phyloP scores from a whole-genome alignment of 2,888 invertebrate genomes.

The Lepidochrysops patricia region DNA sequence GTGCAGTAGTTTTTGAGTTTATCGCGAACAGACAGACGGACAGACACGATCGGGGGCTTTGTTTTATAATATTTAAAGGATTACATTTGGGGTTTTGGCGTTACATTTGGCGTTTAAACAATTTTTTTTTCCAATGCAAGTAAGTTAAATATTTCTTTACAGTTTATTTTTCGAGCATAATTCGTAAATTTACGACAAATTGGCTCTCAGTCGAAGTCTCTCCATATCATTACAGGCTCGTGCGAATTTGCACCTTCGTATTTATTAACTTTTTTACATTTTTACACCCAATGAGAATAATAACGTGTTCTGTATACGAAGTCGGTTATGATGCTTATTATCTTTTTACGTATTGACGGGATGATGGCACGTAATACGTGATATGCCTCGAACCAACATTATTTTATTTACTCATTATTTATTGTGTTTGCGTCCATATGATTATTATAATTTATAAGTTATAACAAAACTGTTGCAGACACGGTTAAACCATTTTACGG shows the following conservation, averaged over 20 bases:
- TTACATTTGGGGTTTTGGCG: no score
- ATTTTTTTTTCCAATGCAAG: no score
- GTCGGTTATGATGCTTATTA: constrained; percentile 1
- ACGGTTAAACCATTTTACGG: neutral
- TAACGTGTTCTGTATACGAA: neutral
- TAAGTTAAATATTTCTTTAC: no score
- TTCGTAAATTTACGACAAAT: neutral
- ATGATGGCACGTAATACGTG: neutral
- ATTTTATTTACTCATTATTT: neutral
- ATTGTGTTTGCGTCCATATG: neutral
- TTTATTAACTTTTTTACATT: neutral
- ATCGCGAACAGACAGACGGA: no score
- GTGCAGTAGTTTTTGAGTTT: no score
- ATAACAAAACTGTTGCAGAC: neutral
- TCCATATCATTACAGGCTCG: neutral
- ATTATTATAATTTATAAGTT: neutral
- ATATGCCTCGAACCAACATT: neutral
- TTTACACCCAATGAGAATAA: neutral
- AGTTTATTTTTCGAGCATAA: no score
- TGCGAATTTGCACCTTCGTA: neutral
- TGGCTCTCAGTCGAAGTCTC: neutral
- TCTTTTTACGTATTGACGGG: neutral
- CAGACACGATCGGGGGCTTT: no score
- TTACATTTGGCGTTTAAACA: no score
- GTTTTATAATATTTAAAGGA: no score